These are phyloP conservation scores for Drosophila neotestacea DNA, from an alignment of 2,888 invertebrate genomes.

Conservation along the genomic window DNA sequence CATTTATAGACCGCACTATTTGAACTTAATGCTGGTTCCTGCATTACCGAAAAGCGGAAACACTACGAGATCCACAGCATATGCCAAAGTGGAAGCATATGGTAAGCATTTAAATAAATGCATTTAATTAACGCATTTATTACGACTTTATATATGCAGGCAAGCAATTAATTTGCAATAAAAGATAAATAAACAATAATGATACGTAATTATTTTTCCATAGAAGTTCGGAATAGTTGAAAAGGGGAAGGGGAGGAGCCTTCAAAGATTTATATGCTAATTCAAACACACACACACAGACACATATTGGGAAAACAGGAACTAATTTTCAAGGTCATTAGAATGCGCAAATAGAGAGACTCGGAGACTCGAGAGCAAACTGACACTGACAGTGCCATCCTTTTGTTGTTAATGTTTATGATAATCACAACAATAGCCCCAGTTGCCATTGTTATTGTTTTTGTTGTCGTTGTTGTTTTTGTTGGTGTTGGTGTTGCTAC, in stretches of 20 bases:
- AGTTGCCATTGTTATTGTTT: conserved; percentile 53
- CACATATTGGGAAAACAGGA: conserved; percentile 62
- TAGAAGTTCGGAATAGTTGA: background rate
- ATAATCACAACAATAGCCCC: conserved; percentile 75
- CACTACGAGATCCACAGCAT: conserved; percentile 50
- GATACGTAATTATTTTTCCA: conserved; percentile 59
- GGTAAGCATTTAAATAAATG: conserved; percentile 57
- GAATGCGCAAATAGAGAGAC: conserved; percentile 65
- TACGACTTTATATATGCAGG: conserved; percentile 26
- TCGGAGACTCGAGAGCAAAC: conserved; percentile 27
- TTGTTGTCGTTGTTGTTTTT: conserved; percentile 36
- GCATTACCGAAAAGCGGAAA: conserved; percentile 61
- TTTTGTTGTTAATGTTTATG: conserved; percentile 79
- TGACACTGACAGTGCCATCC: conserved; percentile 68
- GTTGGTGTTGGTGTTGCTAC: conserved; percentile 42
- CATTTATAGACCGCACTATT: conserved; percentile 56
- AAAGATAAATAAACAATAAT: conserved; percentile 74
- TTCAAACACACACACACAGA: conserved; percentile 13
- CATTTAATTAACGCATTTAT: conserved; percentile 46
- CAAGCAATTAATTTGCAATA: conserved; percentile 73
- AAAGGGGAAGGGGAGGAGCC: conserved; percentile 17
- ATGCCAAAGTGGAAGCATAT: conserved; percentile 46
- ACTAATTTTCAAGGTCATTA: conserved; percentile 85
- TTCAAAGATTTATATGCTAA: conserved; percentile 59
- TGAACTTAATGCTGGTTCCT: conserved; percentile 65